Conservation (phyloP, 2,113 vertebrate genomes). For the Syngnathus floridae region DNA sequence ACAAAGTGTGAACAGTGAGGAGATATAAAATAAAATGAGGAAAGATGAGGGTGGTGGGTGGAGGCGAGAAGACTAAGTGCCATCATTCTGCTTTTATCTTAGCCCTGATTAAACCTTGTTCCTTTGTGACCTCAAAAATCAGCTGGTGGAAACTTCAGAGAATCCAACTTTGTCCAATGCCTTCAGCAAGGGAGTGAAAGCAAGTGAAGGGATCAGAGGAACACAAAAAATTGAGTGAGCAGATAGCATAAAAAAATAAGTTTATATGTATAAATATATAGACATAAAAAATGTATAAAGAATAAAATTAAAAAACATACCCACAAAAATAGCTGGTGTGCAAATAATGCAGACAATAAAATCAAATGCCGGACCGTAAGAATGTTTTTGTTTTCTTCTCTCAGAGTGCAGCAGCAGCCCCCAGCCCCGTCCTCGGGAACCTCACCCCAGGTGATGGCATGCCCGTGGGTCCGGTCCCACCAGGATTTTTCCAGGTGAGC, state of each 20-base stretch:
- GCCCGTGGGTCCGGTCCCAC: conserved; percentile 94
- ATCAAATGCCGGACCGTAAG: too few relatives aligned
- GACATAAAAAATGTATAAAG: neutral
- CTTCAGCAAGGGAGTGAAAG: conserved; percentile 34
- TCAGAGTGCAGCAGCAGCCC: conserved; percentile 94
- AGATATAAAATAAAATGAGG: conserved; percentile 23
- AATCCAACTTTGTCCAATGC: conserved; percentile 33
- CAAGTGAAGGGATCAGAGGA: conserved; percentile 34
- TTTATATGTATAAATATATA: too few relatives aligned
- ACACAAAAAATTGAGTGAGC: conserved; percentile 26
- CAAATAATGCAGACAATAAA: too few relatives aligned
- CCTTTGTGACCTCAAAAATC: conserved; percentile 67
- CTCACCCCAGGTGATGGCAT: conserved; percentile 96
- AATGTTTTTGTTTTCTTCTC: conserved; percentile 29
- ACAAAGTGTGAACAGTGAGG: conserved; percentile 25
- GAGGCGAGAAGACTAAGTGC: conserved; percentile 43
- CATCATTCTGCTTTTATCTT: conserved; percentile 57
- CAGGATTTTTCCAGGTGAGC: conserved; percentile 95
- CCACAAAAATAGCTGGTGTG: too few relatives aligned
- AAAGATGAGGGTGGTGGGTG: conserved; percentile 24
- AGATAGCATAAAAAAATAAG: conserved; percentile 1
- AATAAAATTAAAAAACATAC: conserved; percentile 51
- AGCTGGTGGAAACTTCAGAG: conserved; percentile 62
- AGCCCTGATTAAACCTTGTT: conserved; percentile 61
- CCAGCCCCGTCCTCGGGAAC: conserved; percentile 92